Evolutionary conservation across 2,888 invertebrate genomes (phyloP), one percentile per base, ranked within the genome.

Genomic region (Podotricha telesiphe): DNA sequence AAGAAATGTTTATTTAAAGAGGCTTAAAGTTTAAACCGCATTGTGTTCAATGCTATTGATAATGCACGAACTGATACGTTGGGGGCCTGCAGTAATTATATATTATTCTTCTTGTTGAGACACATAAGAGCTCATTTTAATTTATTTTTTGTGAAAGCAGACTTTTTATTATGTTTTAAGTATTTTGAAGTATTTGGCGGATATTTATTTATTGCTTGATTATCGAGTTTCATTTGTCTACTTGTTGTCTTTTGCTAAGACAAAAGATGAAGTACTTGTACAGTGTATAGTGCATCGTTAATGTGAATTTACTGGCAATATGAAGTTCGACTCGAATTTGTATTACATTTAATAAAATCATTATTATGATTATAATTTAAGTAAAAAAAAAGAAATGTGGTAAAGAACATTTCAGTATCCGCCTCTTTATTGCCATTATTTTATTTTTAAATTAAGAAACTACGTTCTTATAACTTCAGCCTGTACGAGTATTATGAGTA

Each of bases 1-100:
- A 48, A 37, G 62, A 61, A 61, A 61, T 47, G 15, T 48, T 37
- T 62, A 48, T 48, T 48, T 37, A 48, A 62, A 48, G 48, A 62
- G 48, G 62, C 48, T 62, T 62, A 48, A 19, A 48, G 22, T 59
- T 62, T 13, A 47, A 13, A 17, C 28, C 61, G 47, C 19, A 62
- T 48, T 62, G 47, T 48, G 34, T 19, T 37, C 48, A 48, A 48
- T 48, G 48, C 47, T 47, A 47, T 61, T 47, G 61, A 42, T 58
- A 20, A 42, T 42, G 15, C 58, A 42, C 58, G 40, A 15, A 58
- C 20, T 59, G 42, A 45, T 22, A 45, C 45, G 4, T 22, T 11
- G 22, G 42, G 58, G 28, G 7, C 10, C 10, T 8, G 48, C 19
- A 48, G 58, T 59, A 42, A 45, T n/a, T 59, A 22, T 45, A 59